A percentile compares a stretch with the other conserved stretches of the same genome.
phyloP scores from a whole-genome alignment of 2,797 vertebrate genomes.

The Mionectes olivaceus region DNA sequence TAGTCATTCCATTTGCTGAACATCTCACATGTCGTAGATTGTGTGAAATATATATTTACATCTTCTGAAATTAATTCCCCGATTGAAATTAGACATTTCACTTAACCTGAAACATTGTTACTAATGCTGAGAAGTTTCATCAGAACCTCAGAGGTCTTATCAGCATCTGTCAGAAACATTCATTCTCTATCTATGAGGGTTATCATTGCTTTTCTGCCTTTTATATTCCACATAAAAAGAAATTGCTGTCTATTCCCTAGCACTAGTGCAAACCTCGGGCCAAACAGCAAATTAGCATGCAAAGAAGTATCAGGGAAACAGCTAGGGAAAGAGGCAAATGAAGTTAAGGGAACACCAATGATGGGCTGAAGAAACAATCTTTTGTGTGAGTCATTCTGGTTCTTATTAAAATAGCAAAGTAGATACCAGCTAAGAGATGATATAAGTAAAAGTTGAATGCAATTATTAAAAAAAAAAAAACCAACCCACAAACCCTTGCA shows the following conservation, averaged over 20 bases:
- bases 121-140: background rate
- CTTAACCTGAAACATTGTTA: constrained; percentile 58
- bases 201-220: constrained; percentile 16
- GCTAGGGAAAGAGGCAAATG: background rate
- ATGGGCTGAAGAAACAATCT: constrained; percentile 52
- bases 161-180: constrained; percentile 48
- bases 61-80: constrained; percentile 30
- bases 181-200: constrained; percentile 19
- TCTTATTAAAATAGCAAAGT: constrained; percentile 65
- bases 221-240: constrained; percentile 57
- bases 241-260: constrained; percentile 44
- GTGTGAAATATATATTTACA: constrained; percentile 38
- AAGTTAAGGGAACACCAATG: constrained; percentile 25
- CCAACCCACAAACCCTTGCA: background rate
- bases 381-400: constrained; percentile 38
- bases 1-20: constrained; percentile 36
- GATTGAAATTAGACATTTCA: constrained; percentile 39
- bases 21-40: background rate
- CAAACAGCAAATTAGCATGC: constrained; percentile 59
- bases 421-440: constrained; percentile 41
- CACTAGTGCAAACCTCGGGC: constrained; percentile 28
- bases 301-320: constrained; percentile 57
- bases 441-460: constrained; percentile 29
- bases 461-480: background rate
- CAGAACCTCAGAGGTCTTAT: constrained; percentile 45